phyloP scores from a whole-genome alignment of 2,113 vertebrate species.

The Apteryx mantelli region DNA sequence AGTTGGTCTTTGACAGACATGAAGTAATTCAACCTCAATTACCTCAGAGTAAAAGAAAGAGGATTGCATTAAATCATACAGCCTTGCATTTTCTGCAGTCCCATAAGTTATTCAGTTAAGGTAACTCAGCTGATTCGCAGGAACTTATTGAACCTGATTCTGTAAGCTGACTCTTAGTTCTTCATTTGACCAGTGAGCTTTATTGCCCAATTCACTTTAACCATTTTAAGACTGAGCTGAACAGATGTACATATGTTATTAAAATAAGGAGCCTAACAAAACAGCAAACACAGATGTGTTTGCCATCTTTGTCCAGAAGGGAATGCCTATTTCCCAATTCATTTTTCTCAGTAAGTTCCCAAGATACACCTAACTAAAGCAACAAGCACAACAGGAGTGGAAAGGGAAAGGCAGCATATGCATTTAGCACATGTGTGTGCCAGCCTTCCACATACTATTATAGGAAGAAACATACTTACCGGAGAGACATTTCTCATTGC shows the following conservation, averaged over 20 bases:
- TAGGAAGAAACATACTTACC: conserved; percentile 49
- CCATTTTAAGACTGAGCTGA: not conserved
- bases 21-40: not conserved
- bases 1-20: not conserved
- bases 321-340: not conserved
- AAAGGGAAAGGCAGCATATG: not conserved
- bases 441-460: not conserved
- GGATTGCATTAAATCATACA: not conserved
- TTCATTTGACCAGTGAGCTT: not conserved
- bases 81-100: not conserved
- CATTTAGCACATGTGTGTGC: not conserved
- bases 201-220: not conserved
- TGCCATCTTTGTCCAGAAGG: not conserved
- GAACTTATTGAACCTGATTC: not conserved
- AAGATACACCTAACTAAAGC: not conserved
- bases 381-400: not conserved
- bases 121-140: not conserved
- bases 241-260: not conserved
- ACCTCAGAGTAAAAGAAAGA: not conserved
- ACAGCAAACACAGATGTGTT: not conserved
- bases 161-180: not conserved
- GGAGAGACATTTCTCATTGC: not conserved
- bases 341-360: not conserved
- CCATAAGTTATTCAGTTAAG: not conserved
- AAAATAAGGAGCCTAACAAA: not conserved